Evolutionary conservation across 1,140 invertebrate genomes (phyloP).

Genomic region (Zaprionus tsacasi): DNA sequence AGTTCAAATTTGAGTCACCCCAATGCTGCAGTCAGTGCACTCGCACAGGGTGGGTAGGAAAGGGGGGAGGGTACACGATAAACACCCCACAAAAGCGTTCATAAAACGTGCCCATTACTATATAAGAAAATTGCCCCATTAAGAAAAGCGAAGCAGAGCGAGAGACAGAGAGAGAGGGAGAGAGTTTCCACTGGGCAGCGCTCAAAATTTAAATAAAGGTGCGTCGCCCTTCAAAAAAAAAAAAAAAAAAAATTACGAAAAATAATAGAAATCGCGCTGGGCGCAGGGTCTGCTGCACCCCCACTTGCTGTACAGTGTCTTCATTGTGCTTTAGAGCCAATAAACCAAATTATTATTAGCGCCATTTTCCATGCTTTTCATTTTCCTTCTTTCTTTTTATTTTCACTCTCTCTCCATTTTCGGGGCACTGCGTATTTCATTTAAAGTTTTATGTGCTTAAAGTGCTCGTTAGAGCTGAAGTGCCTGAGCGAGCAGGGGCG

Average conservation of each 20-base stretch:
- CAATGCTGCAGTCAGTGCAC: constrained; percentile 14
- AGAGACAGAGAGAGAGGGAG: too few relatives aligned
- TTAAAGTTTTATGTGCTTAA: constrained; percentile 72
- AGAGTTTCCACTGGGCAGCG: constrained; percentile 48
- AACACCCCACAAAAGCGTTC: constrained; percentile 84
- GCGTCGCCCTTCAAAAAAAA: constrained; percentile 56
- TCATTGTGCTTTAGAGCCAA: constrained; percentile 83
- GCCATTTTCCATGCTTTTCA: constrained; percentile 69
- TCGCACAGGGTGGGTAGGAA: background rate
- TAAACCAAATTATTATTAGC: constrained; percentile 84
- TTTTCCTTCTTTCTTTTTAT: constrained; percentile 10
- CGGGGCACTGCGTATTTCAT: constrained; percentile 68
- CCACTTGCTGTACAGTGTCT: constrained; percentile 64
- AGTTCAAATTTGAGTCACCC: constrained; percentile 10
- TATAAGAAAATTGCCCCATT: constrained; percentile 83
- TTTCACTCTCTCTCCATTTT: constrained; percentile 6
- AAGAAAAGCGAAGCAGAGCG: constrained; percentile 68
- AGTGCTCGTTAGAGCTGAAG: constrained; percentile 2
- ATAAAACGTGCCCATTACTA: constrained; percentile 83
- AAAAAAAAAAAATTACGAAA: constrained; percentile 31
- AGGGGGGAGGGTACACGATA: constrained; percentile 55
- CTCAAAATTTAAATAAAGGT: constrained; percentile 82
- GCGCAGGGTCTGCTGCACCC: constrained; percentile 17
- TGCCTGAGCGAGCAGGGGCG: background rate
- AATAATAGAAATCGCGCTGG: constrained; percentile 62